A percentile compares a stretch with the other conserved stretches of the same genome.
Evolutionary conservation across 2,888 invertebrate genomes (phyloP).

Genomic region (Callinectes sapidus): DNA sequence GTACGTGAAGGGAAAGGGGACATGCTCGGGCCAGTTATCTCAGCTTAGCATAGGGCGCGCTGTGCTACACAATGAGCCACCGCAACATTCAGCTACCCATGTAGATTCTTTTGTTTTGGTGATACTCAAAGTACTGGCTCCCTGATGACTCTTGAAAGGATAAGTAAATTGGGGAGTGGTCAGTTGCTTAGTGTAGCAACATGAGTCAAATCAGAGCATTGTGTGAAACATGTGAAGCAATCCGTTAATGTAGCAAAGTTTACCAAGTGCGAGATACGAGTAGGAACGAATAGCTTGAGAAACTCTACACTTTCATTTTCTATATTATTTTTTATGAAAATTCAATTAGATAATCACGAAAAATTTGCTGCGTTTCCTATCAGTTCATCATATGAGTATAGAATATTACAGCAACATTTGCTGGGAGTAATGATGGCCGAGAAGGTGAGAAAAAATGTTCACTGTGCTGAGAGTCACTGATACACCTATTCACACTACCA

Average conservation of each 20-base stretch:
- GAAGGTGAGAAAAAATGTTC: not conserved
- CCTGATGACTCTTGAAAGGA: not conserved
- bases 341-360: not conserved
- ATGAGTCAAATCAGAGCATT: not conserved
- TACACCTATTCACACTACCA: not conserved
- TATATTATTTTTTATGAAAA: not conserved
- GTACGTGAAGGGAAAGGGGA: not conserved
- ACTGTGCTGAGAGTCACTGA: not conserved
- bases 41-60: not conserved
- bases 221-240: not conserved
- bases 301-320: not conserved
- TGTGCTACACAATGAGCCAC: not conserved
- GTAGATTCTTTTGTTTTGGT: not conserved
- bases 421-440: not conserved
- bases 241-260: not conserved
- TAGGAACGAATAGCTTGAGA: not conserved
- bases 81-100: not conserved
- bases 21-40: not conserved
- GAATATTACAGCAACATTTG: not conserved
- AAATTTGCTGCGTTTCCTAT: not conserved
- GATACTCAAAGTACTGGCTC: not conserved
- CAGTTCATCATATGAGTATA: not conserved
- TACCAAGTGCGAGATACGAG: not conserved
- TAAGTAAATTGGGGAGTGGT: not conserved
- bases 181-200: not conserved